phyloP scores from a whole-genome alignment of 2,797 vertebrate species.

The Nothura maculosa region DNA sequence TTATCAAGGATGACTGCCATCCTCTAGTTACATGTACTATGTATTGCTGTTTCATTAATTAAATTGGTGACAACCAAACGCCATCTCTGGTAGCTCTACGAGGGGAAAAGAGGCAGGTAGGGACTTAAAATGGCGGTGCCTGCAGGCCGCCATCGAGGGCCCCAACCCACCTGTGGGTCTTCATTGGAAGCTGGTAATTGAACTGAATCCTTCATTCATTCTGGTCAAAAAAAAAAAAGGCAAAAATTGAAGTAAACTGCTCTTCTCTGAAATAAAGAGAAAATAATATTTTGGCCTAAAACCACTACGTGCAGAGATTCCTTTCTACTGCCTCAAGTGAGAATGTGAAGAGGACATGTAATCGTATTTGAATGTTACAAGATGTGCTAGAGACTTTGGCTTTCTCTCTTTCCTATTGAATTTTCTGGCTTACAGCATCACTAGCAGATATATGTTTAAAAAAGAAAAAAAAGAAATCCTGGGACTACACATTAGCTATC shows the following conservation, averaged over 20 bases:
- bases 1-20: not conserved
- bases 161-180: not conserved
- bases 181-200: no score
- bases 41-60: not conserved
- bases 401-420: not conserved
- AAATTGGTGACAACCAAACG: not conserved
- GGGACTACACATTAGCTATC: not conserved
- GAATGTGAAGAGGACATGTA: not conserved
- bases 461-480: not conserved
- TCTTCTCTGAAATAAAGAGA: not conserved
- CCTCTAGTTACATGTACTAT: not conserved
- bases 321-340: not conserved
- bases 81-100: not conserved
- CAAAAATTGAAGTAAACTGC: not conserved
- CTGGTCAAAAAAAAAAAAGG: no score
- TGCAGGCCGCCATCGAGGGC: not conserved
- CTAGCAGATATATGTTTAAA: not conserved
- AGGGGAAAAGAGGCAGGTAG: not conserved
- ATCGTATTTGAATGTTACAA: not conserved
- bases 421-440: not conserved
- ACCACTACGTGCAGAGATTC: not conserved
- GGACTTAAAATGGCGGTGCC: not conserved
- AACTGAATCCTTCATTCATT: not conserved
- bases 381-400: not conserved
- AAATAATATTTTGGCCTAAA: not conserved